Percentiles rank a stretch among this genome's conserved stretches.
phyloP scores from a whole-genome alignment of 2,113 vertebrate genomes.

The Mesocricetus auratus region DNA sequence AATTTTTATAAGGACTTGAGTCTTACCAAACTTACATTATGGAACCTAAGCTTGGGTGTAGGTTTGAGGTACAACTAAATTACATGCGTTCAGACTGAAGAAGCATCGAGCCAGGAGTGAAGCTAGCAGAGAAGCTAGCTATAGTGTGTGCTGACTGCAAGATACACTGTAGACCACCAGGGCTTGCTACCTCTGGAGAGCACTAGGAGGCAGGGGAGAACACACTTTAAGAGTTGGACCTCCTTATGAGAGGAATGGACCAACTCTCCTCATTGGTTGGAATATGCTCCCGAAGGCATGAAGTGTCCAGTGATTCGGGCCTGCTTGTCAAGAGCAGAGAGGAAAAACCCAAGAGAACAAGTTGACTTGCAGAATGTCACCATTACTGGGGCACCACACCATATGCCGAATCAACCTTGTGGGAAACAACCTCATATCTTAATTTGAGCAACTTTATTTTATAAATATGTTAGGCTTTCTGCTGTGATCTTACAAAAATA shows the following conservation, averaged over 20 bases:
- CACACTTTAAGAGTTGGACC: background rate
- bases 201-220: background rate
- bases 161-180: too few species aligned
- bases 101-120: background rate
- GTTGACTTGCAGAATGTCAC: background rate
- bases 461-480: constrained; percentile 39
- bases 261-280: background rate
- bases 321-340: background rate
- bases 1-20: background rate
- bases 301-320: background rate
- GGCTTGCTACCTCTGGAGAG: background rate
- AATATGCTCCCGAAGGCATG: background rate
- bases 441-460: constrained; percentile 56
- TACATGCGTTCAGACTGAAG: background rate
- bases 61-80: background rate
- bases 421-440: constrained; percentile 36
- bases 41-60: background rate
- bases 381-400: background rate
- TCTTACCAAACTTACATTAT: constrained; percentile 41
- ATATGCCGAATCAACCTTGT: constrained; percentile 13
- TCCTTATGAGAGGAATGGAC: background rate
- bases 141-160: background rate
- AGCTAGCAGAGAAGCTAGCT: background rate
- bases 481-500: constrained; percentile 36
- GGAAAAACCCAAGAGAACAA: background rate